Evolutionary conservation across 2,888 invertebrate genomes (phyloP).

Genomic region (Acholoe squamosa): DNA sequence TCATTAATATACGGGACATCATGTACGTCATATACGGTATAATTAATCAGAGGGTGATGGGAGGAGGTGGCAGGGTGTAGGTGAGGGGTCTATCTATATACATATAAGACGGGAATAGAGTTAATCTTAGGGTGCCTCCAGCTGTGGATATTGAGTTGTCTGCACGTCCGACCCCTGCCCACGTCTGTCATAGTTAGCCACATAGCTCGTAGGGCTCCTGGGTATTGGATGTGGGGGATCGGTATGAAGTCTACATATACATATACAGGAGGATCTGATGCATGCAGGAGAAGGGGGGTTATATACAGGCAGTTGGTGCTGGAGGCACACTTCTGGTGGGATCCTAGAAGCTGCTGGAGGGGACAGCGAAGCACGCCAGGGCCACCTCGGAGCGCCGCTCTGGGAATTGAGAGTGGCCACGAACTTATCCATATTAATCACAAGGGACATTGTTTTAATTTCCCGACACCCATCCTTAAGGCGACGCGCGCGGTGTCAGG

Average conservation of each 20-base stretch:
- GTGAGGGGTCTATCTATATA: too few relatives aligned
- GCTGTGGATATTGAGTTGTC: constrained; percentile 53
- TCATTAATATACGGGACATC: constrained; percentile 61
- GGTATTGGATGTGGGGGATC: constrained; percentile 14
- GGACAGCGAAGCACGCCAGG: not conserved
- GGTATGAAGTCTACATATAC: not conserved
- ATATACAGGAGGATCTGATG: not conserved
- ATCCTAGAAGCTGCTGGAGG: not conserved
- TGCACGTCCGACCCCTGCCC: not conserved
- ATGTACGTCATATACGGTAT: too few relatives aligned
- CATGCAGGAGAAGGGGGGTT: too few relatives aligned
- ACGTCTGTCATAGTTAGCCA: constrained; percentile 45
- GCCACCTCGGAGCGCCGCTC: not conserved
- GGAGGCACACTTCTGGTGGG: not conserved
- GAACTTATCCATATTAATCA: constrained; percentile 54
- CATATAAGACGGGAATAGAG: constrained; percentile 10
- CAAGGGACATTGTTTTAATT: constrained; percentile 32
- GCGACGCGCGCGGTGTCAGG: not conserved
- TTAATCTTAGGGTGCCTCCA: constrained; percentile 17
- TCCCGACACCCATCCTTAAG: not conserved
- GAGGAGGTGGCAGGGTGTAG: not conserved
- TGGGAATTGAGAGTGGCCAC: constrained; percentile 37
- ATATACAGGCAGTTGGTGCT: not conserved
- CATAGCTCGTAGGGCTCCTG: constrained; percentile 32
- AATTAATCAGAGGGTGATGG: constrained; percentile 42